Evolutionary conservation across 2,113 vertebrate genomes (phyloP).

Genomic region (Terrapene triunguis): DNA sequence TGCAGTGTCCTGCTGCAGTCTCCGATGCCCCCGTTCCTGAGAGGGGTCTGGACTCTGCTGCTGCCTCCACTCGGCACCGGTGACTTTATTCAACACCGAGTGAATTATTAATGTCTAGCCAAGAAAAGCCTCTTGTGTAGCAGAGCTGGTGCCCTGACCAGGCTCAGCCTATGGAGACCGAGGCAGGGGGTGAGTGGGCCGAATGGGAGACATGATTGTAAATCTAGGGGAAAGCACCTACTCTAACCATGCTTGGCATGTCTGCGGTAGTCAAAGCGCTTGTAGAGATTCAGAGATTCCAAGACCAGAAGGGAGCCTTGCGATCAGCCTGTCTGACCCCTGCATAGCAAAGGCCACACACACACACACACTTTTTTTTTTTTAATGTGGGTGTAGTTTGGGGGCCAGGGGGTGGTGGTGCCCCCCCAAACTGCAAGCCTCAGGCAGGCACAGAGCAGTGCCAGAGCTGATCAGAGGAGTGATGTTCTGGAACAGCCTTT

Average conservation of each 20-base stretch:
- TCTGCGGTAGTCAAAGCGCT: fast-evolving
- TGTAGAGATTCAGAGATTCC: too few relatives aligned
- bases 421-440: too few relatives aligned
- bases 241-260: neutral
- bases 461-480: too few relatives aligned
- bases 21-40: neutral
- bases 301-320: too few relatives aligned
- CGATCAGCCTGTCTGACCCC: too few relatives aligned
- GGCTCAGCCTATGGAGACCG: neutral
- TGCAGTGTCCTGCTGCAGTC: neutral
- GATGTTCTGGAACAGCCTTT: too few relatives aligned
- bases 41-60: neutral
- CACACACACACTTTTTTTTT: too few relatives aligned
- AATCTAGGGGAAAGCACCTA: neutral
- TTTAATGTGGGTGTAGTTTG: too few relatives aligned
- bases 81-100: neutral
- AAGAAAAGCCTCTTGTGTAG: neutral
- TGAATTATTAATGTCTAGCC: neutral
- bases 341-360: too few relatives aligned
- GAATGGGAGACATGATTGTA: neutral
- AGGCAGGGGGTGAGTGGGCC: neutral
- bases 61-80: too few relatives aligned
- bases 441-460: too few relatives aligned
- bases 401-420: too few relatives aligned
- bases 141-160: neutral